Base-by-base conservation (phyloP, 2,113 vertebrate species). In the Nestor notabilis region DNA sequence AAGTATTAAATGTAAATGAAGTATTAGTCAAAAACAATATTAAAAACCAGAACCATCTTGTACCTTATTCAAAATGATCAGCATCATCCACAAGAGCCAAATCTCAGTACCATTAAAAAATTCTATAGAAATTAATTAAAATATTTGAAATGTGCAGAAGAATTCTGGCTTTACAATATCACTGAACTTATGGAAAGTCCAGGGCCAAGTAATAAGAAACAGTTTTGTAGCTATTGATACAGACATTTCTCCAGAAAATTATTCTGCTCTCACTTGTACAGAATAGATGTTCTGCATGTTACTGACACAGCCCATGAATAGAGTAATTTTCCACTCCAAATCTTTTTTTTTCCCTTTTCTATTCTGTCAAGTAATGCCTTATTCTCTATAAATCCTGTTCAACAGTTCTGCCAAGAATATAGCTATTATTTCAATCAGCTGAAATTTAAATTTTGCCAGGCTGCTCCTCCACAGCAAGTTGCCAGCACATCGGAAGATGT, bases 1-100 rank as follows among this genome's bases (percentile, higher is more conserved):
- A 94, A 66, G 25, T 74, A 63, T 74, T 83, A 93, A 83, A 92
- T 81, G 64, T 53, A 80, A 78, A 92, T 76, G 20, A 94, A 66
- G 25, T 74, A 63, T 74, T 83, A 93, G 44, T 58, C 31, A 70
- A 74, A 83, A 37, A 39, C 68, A 78, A 81, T 43, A 83, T 1
- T 81, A 75, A 81, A 90, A 72, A 81, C 50, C 3, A 77, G 44
- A 91, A 72, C 15, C 46, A 66, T 61, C 72, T 70, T 65, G 31
- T 63, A 88, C 71, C 47, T 83, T 47, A 50, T 72, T 74, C 43
- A 46, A 74, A 91, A 66, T 37, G 31, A 89, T 84, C 80, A 69
- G 35, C 13, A 66, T 15, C 31, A 80, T 43, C 61, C 68, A 41
- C 17, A n/a, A 74, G 33, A 64, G 49, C 28, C 31, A 69, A 61